Base-by-base conservation (phyloP, 2,113 vertebrate species). In the Emydocephalus ijimae region DNA sequence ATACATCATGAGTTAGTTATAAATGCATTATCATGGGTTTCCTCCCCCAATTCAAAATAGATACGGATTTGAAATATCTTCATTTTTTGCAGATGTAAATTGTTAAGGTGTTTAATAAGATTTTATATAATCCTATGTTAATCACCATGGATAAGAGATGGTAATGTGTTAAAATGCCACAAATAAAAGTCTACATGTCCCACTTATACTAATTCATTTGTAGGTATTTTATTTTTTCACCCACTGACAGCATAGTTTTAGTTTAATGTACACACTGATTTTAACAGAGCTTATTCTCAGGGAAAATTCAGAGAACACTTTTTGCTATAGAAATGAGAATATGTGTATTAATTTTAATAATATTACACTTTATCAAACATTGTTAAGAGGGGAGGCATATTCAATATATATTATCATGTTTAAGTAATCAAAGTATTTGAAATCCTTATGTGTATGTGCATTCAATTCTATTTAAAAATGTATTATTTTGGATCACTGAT, bases 71-170 rank as follows among this genome's bases (percentile, higher is more conserved):
- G 14, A 64, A 95, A 93, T 90, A 92, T 12, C 94, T 90, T 93
- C 81, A n/a, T 61, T 90, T 14, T 50, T 94, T 3, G 87, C 26
- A 90, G 89, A 93, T 2, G 95, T 90, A 86, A 61, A 95, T 93
- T 96, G 95, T 24, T 54, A 90, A 86, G 43, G 24, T 23, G 6
- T 59, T 94, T 93, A 95, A 34, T 9, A 10, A 21, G 29, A 8
- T 85, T 52, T 92, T 12, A 92, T 45, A 20, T 52, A 11, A 50
- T 34, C 26, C 4, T 56, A 45, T 87, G 4, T 74, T 86, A 48
- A 24, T 52, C 39, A 20, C 69, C 48, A 87, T 26, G 69, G 74
- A 23, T 89, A 21, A 86, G 26, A 87, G 15, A 15, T 48, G 4
- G 24, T 81, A 29, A 1, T 29, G 7, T 59, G 18, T 45, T 20